phyloP scores from a whole-genome alignment of 2,888 invertebrate species.

The Eupeodes luniger region DNA sequence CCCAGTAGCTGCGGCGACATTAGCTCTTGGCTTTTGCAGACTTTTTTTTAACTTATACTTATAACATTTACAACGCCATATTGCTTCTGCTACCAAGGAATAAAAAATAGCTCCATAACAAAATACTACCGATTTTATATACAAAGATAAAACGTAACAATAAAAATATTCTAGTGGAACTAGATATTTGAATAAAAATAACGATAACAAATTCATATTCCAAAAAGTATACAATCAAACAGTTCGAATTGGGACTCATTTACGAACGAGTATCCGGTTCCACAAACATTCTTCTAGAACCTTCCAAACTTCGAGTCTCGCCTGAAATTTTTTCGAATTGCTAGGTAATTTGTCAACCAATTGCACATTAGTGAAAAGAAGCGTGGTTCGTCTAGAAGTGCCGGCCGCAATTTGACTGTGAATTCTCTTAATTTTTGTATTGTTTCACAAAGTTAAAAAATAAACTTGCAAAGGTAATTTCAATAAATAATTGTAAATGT shows the following conservation, averaged over 20 bases:
- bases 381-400: conserved; percentile 52
- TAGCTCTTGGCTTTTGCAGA: no score
- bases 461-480: conserved; percentile 58
- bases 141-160: no score
- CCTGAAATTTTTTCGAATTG: conserved; percentile 38
- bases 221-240: neutral
- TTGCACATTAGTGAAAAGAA: conserved; percentile 65
- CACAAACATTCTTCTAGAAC: conserved; percentile 65
- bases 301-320: conserved; percentile 68
- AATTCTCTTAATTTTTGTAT: conserved; percentile 59
- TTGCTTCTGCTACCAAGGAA: no score
- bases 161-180: no score
- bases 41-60: no score
- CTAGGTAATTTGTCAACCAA: conserved; percentile 59
- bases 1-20: no score
- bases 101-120: no score
- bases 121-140: no score
- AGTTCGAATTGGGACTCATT: conserved; percentile 6
- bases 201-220: neutral
- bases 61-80: no score
- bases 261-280: conserved; percentile 67
- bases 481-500: neutral
- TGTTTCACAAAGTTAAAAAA: conserved; percentile 28
- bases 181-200: no score
- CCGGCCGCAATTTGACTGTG: conserved; percentile 59